phyloP scores from a whole-genome alignment of 2,888 invertebrate species.

The Thysanoteuthis rhombus region DNA sequence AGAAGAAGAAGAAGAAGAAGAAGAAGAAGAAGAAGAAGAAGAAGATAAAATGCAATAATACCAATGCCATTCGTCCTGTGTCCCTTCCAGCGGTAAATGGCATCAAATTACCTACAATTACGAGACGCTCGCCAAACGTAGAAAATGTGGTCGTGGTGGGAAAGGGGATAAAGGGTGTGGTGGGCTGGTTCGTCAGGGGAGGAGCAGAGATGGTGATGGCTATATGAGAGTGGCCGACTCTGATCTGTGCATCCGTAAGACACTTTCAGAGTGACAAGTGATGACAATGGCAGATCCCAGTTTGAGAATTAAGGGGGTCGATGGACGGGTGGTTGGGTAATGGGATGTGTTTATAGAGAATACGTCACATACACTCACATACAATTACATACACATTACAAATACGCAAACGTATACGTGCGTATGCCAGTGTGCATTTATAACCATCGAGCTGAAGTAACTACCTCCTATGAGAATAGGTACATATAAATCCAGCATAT shows the following conservation, averaged over 20 bases:
- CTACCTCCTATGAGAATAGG: too few relatives aligned
- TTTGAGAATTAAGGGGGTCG: background rate
- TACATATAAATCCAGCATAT: too few relatives aligned
- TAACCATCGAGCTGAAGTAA: too few relatives aligned
- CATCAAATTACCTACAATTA: constrained; percentile 12
- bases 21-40: background rate
- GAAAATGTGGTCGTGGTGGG: background rate
- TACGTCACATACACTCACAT: background rate
- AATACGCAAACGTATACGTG: background rate
- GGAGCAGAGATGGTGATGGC: background rate
- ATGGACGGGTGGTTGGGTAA: background rate
- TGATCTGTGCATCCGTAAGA: background rate
- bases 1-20: background rate
- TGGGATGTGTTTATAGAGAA: background rate
- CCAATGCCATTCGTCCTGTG: constrained; percentile 12
- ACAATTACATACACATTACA: background rate
- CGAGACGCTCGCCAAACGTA: background rate
- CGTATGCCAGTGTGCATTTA: background rate
- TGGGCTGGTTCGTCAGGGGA: background rate
- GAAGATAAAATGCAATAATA: background rate
- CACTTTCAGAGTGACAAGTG: background rate
- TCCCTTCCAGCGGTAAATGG: constrained; percentile 12
- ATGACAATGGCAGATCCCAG: background rate
- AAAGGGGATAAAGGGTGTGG: background rate
- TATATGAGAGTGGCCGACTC: background rate